These are phyloP conservation scores for Anoplius nigerrimus DNA, from an alignment of 2,888 invertebrate genomes.

Conservation along the genomic window DNA sequence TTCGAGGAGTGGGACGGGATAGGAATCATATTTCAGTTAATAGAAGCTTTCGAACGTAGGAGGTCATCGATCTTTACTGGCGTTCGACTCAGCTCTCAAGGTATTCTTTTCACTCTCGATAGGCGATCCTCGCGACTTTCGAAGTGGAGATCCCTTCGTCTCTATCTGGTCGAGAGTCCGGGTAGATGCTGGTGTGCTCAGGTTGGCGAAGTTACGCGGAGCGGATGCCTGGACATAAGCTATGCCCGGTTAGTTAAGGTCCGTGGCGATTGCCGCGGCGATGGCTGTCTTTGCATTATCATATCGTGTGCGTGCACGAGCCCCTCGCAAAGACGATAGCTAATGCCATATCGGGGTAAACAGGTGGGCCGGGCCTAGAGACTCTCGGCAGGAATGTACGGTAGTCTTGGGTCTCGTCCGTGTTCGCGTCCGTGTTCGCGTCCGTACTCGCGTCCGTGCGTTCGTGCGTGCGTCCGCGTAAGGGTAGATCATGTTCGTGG, in stretches of 20 bases:
- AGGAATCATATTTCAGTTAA: too few relatives aligned
- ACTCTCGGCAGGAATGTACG: constrained; percentile 12
- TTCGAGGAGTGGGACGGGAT: too few relatives aligned
- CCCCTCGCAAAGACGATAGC: constrained; percentile 31
- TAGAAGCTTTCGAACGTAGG: too few relatives aligned
- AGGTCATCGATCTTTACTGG: too few relatives aligned
- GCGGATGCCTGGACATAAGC: constrained; percentile 22
- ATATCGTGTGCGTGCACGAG: constrained; percentile 38
- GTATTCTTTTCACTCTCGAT: too few relatives aligned
- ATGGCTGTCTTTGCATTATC: constrained; percentile 49
- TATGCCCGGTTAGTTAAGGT: constrained; percentile 29
- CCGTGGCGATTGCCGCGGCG: constrained; percentile 30
- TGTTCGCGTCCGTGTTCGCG: background rate
- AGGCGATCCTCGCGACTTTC: too few relatives aligned
- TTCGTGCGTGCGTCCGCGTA: background rate
- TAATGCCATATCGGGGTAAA: constrained; percentile 55
- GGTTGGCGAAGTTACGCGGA: constrained; percentile 22
- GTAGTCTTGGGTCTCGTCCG: constrained; percentile 6
- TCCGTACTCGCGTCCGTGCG: background rate
- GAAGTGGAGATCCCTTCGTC: constrained; percentile 9
- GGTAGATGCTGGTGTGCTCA: background rate
- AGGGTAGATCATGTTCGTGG: background rate
- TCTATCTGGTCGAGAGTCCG: background rate
- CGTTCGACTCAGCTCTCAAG: too few relatives aligned
- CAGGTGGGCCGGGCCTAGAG: constrained; percentile 48